phyloP scores from a whole-genome alignment of 2,797 vertebrate species.

The Dryobates pubescens region DNA sequence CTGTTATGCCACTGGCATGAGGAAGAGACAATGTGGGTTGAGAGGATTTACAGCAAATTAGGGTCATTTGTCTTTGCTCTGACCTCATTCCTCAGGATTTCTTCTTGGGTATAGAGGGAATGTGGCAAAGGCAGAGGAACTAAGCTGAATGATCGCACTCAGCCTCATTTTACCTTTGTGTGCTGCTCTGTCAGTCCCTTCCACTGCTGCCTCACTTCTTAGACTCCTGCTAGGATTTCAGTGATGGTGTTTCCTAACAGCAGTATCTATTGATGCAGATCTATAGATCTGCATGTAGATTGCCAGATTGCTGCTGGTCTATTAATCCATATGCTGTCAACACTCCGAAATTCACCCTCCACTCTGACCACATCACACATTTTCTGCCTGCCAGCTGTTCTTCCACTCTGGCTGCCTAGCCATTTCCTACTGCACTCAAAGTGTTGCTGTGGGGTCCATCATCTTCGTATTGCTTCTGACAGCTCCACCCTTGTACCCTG shows the following conservation, averaged over 20 bases:
- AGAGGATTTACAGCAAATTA: not conserved
- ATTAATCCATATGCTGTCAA: not conserved
- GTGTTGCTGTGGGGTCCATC: not conserved
- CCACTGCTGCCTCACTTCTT: not conserved
- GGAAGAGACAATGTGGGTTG: not conserved
- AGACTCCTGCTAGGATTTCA: not conserved
- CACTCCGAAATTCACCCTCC: not conserved
- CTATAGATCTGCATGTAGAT: not conserved
- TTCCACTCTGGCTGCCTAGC: not conserved
- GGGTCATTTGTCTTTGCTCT: not conserved
- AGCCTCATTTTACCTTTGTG: not conserved
- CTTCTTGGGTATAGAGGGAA: not conserved
- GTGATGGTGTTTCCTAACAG: not conserved
- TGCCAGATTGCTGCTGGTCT: not conserved
- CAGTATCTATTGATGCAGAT: not conserved
- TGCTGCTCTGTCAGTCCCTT: not conserved
- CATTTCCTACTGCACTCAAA: not conserved
- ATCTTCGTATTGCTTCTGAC: not conserved
- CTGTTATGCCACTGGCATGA: not conserved
- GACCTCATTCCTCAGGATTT: not conserved
- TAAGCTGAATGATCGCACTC: not conserved
- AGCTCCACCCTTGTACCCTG: accelerated
- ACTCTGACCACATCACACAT: not conserved
- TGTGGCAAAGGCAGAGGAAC: not conserved
- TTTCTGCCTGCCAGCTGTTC: not conserved